These are phyloP conservation scores for Manacus vitellinus DNA, from an alignment of 2,113 vertebrate species.

Conservation along the genomic window DNA sequence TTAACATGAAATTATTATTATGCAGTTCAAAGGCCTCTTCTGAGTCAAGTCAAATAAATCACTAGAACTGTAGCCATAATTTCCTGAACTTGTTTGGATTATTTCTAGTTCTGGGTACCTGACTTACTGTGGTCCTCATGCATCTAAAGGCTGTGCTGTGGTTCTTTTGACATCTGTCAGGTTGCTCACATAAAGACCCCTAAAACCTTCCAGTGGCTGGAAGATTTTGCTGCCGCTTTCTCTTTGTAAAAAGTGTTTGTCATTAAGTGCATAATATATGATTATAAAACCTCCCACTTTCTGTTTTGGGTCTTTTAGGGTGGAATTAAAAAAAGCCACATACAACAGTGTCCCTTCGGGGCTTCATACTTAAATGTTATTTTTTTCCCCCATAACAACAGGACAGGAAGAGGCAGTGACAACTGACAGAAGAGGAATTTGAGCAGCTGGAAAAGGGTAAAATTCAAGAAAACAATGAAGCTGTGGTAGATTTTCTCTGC, in stretches of 20 bases:
- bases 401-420: neutral
- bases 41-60: neutral
- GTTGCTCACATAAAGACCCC: neutral
- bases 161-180: fast-evolving
- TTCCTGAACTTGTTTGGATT: neutral
- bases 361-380: neutral
- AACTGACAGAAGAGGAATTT: neutral
- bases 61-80: neutral
- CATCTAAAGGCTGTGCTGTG: neutral
- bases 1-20: neutral
- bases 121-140: neutral
- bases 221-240: neutral
- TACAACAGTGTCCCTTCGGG: neutral
- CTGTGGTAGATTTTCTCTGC: neutral
- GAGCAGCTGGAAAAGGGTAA: constrained; percentile 12
- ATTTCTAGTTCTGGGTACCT: neutral
- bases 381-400: neutral
- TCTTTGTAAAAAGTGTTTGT: neutral
- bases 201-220: neutral
- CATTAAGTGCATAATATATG: neutral
- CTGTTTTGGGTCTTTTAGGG: neutral
- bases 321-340: neutral
- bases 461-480: neutral
- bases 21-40: neutral
- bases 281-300: neutral